These are phyloP conservation scores for Sitta carolinensis DNA, from an alignment of 2,797 vertebrate species.

Conservation along the genomic window DNA sequence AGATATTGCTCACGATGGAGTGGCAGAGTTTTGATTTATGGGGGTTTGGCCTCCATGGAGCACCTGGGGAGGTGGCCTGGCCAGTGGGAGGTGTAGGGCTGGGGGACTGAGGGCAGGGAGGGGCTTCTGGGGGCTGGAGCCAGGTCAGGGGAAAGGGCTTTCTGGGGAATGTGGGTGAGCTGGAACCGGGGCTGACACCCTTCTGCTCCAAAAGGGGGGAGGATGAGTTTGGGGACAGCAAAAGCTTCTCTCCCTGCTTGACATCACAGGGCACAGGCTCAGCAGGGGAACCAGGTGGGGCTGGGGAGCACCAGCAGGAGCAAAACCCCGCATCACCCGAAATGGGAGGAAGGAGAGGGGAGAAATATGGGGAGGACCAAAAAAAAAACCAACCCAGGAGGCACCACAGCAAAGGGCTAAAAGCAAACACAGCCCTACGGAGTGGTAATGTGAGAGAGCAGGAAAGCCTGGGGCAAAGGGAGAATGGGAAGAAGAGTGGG, in stretches of 20 bases:
- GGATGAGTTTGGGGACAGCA: background rate
- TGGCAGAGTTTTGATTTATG: conserved; percentile 89
- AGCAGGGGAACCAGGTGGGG: accelerated
- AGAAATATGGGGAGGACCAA: background rate
- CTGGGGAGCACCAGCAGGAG: background rate
- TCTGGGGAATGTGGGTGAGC: too few species aligned
- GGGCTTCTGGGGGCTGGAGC: accelerated
- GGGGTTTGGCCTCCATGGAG: conserved; percentile 73
- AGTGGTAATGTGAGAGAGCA: background rate
- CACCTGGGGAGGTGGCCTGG: conserved; percentile 76
- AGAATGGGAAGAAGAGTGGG: background rate
- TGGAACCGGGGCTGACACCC: background rate
- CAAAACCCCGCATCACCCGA: accelerated
- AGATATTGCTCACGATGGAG: conserved; percentile 70
- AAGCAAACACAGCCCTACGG: accelerated
- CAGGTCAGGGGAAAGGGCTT: background rate
- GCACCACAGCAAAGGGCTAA: background rate
- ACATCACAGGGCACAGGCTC: background rate
- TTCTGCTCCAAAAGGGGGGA: too few species aligned
- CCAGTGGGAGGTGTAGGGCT: conserved; percentile 77
- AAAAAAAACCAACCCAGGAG: background rate
- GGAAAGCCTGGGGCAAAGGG: background rate
- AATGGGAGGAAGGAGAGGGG: background rate
- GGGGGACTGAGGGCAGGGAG: background rate
- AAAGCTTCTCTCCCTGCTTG: background rate